Conservation (phyloP, 2,797 vertebrate genomes). For the Argentina silus region DNA sequence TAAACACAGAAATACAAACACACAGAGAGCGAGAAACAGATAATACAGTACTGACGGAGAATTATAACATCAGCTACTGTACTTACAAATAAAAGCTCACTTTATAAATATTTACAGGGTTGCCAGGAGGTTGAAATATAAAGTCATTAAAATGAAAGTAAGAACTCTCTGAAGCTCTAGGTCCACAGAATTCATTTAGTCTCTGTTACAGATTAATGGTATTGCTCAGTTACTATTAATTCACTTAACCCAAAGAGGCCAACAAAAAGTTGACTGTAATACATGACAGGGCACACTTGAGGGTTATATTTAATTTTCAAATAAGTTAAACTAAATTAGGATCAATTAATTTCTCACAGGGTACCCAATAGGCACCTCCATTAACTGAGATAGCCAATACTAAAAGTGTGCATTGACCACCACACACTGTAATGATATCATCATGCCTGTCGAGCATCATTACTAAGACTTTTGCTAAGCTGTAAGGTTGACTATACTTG, state of each 20-base stretch:
- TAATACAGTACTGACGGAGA: constrained; percentile 6
- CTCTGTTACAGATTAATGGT: constrained; percentile 41
- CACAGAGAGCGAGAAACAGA: constrained; percentile 9
- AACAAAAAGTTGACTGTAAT: constrained; percentile 11
- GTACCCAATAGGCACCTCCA: neutral
- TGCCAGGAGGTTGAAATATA: constrained; percentile 72
- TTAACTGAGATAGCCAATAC: no score
- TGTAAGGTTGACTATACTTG: no score
- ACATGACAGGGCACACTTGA: constrained; percentile 8
- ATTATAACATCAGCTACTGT: constrained; percentile 49
- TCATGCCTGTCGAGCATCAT: no score
- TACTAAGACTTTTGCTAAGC: no score
- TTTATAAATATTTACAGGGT: constrained; percentile 65
- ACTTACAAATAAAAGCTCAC: constrained; percentile 52
- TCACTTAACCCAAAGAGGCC: constrained; percentile 38
- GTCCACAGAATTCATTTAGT: constrained; percentile 41
- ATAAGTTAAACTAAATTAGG: constrained; percentile 7
- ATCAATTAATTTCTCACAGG: neutral
- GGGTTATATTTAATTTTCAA: constrained; percentile 14
- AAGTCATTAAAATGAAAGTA: constrained; percentile 71
- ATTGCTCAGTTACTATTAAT: constrained; percentile 43
- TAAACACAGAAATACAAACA: constrained; percentile 9
- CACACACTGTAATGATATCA: no score
- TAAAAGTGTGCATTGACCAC: no score
- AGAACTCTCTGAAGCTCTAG: constrained; percentile 54